These are phyloP conservation scores for Pipistrellus kuhlii DNA, from an alignment of 2,797 vertebrate genomes.

Conservation along the genomic window DNA sequence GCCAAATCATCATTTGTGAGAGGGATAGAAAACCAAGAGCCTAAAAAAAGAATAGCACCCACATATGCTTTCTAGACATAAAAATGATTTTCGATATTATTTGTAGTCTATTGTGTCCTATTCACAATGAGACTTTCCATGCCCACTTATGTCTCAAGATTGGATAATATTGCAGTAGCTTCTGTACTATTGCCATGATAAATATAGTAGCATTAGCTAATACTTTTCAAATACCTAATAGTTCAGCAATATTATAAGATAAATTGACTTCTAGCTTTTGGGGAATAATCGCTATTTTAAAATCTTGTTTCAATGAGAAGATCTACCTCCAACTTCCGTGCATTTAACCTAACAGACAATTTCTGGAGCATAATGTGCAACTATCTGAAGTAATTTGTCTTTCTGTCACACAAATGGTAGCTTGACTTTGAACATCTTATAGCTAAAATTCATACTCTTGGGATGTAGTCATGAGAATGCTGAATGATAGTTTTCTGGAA, in stretches of 20 bases:
- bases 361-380: slow-evolving; percentile 59
- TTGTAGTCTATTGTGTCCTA: slow-evolving; percentile 10
- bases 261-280: slow-evolving; percentile 1
- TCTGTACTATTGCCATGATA: background rate
- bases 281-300: slow-evolving; percentile 31
- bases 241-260: slow-evolving; percentile 5
- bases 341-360: slow-evolving; percentile 59
- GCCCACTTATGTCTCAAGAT: background rate
- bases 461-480: slow-evolving; percentile 45
- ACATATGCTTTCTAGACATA: slow-evolving; percentile 4
- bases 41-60: background rate
- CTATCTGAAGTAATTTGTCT: slow-evolving; percentile 60
- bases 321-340: slow-evolving; percentile 46
- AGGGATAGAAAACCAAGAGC: slow-evolving; percentile 4
- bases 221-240: slow-evolving; percentile 25
- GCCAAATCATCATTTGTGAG: background rate
- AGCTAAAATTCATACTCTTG: slow-evolving; percentile 40
- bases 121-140: background rate
- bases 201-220: background rate
- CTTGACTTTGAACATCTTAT: slow-evolving; percentile 57
- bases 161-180: background rate
- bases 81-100: slow-evolving; percentile 28
- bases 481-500: slow-evolving; percentile 49
- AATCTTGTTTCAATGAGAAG: slow-evolving; percentile 66
- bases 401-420: slow-evolving; percentile 53